phyloP scores from a whole-genome alignment of 2,797 vertebrate genomes.

The Protonibea diacanthus region DNA sequence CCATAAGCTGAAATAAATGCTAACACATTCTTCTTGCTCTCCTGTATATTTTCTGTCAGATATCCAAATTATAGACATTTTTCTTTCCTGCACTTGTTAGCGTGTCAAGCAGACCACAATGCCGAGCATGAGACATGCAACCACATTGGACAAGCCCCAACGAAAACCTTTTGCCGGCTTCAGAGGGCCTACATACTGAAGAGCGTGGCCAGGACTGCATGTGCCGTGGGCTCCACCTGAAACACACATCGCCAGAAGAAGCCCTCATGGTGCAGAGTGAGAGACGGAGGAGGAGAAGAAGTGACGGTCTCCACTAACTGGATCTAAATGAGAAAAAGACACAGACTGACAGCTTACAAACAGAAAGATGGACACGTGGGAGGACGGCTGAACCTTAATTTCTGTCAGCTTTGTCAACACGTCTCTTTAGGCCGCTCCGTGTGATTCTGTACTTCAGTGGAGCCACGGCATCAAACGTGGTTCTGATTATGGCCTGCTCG shows the following conservation, averaged over 20 bases:
- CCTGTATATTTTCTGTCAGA: slow-evolving; percentile 38
- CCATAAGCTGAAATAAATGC: background rate
- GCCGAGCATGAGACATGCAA: slow-evolving; percentile 17
- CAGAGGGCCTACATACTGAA: slow-evolving; percentile 85
- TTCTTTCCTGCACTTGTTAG: slow-evolving; percentile 28
- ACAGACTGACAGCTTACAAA: slow-evolving; percentile 24
- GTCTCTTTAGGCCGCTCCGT: slow-evolving; percentile 32
- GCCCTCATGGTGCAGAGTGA: slow-evolving; percentile 89
- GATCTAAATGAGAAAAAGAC: slow-evolving; percentile 40
- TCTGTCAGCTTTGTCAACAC: slow-evolving; percentile 55
- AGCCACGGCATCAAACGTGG: slow-evolving; percentile 62
- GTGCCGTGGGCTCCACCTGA: slow-evolving; percentile 80
- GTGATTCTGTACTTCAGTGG: slow-evolving; percentile 32
- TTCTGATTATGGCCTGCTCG: slow-evolving; percentile 73
- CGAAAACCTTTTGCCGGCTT: background rate
- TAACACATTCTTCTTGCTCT: slow-evolving; percentile 17
- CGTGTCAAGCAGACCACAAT: slow-evolving; percentile 38
- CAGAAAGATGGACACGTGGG: slow-evolving; percentile 21
- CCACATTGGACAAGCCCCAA: slow-evolving; percentile 35
- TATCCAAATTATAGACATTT: slow-evolving; percentile 36
- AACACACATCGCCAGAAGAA: slow-evolving; percentile 92
- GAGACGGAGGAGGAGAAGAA: slow-evolving; percentile 33
- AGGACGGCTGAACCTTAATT: slow-evolving; percentile 25
- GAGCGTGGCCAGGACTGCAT: slow-evolving; percentile 88
- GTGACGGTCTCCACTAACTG: slow-evolving; percentile 2